Evolutionary conservation across 2,888 invertebrate genomes (phyloP), one percentile per base, ranked within the genome.

Genomic region (Chrysodeixis includens): DNA sequence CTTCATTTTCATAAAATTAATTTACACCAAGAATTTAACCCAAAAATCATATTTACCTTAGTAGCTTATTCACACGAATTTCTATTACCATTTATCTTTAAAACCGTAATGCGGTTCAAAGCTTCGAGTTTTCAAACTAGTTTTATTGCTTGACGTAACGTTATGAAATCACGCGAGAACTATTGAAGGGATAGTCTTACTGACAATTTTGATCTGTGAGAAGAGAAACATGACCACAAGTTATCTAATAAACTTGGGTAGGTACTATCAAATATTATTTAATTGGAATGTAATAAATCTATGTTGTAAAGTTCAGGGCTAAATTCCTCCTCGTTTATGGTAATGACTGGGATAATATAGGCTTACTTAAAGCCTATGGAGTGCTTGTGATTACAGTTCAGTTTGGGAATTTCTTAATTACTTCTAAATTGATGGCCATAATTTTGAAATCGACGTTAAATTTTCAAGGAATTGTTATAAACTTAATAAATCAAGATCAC

Each of bases 141-240:
- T 77, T 75, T 75, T 70, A 75, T 74, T 56, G 58, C 58, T 30
- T 60, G 10, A 63, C 61, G 78, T 77, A 77, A 76, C 63, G 78
- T 66, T 66, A 30, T 12, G 51, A 52, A 52, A 75, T 56, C 75
- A 75, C 75, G 75, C 75, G 74, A 77, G 66, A 74, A 63, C 78
- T 72, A 57, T 65, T 56, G 56, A 62, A 64, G 40, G 69, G 62
- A 63, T 74, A 61, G 51, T 66, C 60, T 52, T 26, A 20, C 12
- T 22, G 46, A 53, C 69, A 62, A 74, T 63, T 74, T 70, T 46
- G 46, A 40, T 40, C 40, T n/a, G 6, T 40, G 40, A 40, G 62
- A 65, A 65, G 49, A 18, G 18, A 60, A 69, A 35, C 54, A 30
- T 16, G 22, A 54, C 55, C 26, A 32, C 56, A 55, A 61, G 61